Base-by-base conservation (phyloP, 2,888 invertebrate species). In the Drosophila mulleri region DNA sequence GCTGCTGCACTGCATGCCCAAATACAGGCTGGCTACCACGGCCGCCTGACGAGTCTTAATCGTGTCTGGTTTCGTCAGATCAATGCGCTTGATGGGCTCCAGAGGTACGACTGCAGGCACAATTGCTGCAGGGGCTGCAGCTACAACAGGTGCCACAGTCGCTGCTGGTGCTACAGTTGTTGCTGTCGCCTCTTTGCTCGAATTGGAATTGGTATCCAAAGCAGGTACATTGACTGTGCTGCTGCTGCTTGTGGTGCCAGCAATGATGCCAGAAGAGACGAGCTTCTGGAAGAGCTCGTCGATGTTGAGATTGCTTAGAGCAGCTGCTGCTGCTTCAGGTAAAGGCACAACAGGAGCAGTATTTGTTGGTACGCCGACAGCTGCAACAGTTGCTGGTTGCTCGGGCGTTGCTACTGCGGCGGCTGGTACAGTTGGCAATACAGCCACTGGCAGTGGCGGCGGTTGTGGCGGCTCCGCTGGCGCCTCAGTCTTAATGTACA, bases 1-100 rank as follows among this genome's bases (percentile, higher is more conserved):
- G 59, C 98, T 97, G 77, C 97, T 96, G 93, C 99, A 99, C 91
- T 98, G 99, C 95, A 98, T 97, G 47, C 99, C 99, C 65, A 96
- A 95, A 93, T 98, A 98, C 29, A 98, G 93, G 9, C 93, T 92
- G 0, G 94, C 90, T 16, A 98, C 95, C 14, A 98, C 94, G 0
- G 94, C 95, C 0, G 95, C 94, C 90, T 98, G 97, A 37, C 96
- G 95, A 8, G 95, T 94, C 94, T 96, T 96, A 63, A 97, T 94
- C 0, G 96, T 95, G 88, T 96, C 96, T 0, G 96, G 94, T 80
- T 94, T 95, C 53, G 94, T 92, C 61, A 97, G 95, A 73, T 95
- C 95, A 2, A 97, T 95, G 32, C 94, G 94, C 78, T 94, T 95
- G 26, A 96, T 94, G 52, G 89, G 83, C 45, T 90, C 90, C 47